Evolutionary conservation across 2,888 invertebrate species (phyloP).

Genomic region (Drosophila tripunctata): DNA sequence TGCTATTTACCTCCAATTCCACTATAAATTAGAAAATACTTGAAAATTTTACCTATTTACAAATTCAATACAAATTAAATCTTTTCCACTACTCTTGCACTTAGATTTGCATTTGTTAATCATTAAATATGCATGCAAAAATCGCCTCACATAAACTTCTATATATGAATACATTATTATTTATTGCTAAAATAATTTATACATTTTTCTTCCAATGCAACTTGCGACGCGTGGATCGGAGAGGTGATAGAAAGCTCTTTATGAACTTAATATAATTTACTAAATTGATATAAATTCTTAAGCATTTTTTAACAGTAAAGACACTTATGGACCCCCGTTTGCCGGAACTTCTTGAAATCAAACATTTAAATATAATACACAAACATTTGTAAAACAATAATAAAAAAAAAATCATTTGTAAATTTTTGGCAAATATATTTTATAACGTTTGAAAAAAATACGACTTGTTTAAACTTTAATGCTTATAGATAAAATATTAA

Average conservation of each 20-base stretch:
- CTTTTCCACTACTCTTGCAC: conserved; percentile 36
- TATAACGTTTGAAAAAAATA: conserved; percentile 28
- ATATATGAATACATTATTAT: background rate
- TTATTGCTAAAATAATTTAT: conserved; percentile 17
- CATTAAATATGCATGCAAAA: conserved; percentile 36
- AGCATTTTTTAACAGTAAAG: background rate
- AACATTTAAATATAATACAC: no score
- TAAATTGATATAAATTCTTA: background rate
- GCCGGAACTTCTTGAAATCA: background rate
- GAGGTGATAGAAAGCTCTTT: conserved; percentile 6
- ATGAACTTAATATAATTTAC: background rate
- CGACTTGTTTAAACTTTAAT: background rate
- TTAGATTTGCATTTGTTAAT: conserved; percentile 21
- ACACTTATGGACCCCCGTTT: background rate
- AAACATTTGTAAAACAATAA: background rate
- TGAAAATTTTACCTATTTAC: conserved; percentile 1
- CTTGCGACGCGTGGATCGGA: conserved; percentile 3
- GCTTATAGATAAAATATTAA: background rate
- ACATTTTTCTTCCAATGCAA: conserved; percentile 3
- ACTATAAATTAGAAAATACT: conserved; percentile 35
- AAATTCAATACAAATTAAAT: conserved; percentile 1
- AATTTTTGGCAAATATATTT: conserved; percentile 11
- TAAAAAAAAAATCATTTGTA: background rate
- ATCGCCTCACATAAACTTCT: conserved; percentile 9
- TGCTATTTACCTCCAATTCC: conserved; percentile 44